Base-by-base conservation (phyloP, 2,113 vertebrate genomes). In the Myiopsitta monachus region DNA sequence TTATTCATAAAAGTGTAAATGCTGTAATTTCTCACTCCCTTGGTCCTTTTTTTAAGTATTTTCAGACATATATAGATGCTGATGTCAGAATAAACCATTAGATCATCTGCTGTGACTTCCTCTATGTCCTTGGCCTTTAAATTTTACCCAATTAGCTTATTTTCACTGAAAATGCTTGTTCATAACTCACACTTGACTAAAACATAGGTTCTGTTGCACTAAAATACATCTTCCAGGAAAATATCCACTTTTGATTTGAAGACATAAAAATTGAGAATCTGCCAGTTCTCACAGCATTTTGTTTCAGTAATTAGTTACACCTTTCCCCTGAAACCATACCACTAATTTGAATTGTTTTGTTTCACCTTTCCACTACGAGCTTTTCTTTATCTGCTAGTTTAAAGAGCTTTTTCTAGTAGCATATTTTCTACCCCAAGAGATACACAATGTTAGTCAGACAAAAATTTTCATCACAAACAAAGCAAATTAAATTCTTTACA, bases 1-100 rank as follows among this genome's bases (percentile, higher is more conserved):
- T 81, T 88, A 78, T 81, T 81, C 68, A 70, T 70, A 75, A 59
- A 87, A 87, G 49, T 59, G 18, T 82, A 95, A 92, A 91, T 63
- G 6, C 7, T 74, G 7, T 30, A 83, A 75, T 82, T 69, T 83
- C 90, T 62, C 55, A 79, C 51, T 83, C 36, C 36, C 81, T 89
- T 85, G 26, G 28, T 87, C 61, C 9, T 13, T 78, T 96, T 94
- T 73, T 67, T 57, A 59, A 62, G 18, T 46, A 67, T 21, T 72
- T 93, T 74, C 52, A 91, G 28, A 66, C 33, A 68, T 26, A 44
- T 5, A 75, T 12, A 90, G 28, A 72, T 57, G 33, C 26, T 90
- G 77, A 72, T n/a, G 46, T 90, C 66, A 88, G 36, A 88, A 84
- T 67, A 90, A 61, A 14, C 17, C 24, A 61, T 33, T 57, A 68